These are phyloP conservation scores for Nannospalax galili DNA, from an alignment of 2,113 vertebrate species.

Conservation along the genomic window DNA sequence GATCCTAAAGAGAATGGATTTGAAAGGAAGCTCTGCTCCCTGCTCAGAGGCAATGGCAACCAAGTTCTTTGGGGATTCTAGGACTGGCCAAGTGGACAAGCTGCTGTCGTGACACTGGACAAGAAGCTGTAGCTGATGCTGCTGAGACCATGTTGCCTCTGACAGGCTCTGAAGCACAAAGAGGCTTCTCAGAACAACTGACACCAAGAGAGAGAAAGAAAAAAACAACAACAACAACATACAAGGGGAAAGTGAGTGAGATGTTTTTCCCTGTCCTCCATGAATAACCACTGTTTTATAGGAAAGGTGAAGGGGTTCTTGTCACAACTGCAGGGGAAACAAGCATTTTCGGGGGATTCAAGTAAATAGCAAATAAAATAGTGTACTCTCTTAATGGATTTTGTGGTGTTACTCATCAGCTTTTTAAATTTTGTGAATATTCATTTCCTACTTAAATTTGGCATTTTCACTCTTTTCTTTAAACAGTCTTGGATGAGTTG, in stretches of 20 bases:
- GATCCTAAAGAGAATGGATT: background rate
- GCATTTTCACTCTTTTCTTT: background rate
- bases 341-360: background rate
- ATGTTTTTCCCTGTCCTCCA: background rate
- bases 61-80: background rate
- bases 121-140: background rate
- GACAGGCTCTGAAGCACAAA: background rate
- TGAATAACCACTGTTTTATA: background rate
- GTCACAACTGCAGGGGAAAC: background rate
- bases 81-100: background rate
- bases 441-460: background rate
- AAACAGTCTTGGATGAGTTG: background rate
- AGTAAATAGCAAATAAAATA: background rate
- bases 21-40: background rate
- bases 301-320: background rate
- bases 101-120: background rate
- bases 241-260: background rate
- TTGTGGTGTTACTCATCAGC: background rate
- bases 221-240: too few relatives aligned
- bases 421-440: background rate
- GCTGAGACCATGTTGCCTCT: background rate
- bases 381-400: background rate
- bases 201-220: background rate
- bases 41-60: background rate
- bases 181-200: background rate